A percentile compares a stretch with the other conserved stretches of the same genome.
Conservation (phyloP, 2,113 vertebrate species). For the Pelecanus crispus region DNA sequence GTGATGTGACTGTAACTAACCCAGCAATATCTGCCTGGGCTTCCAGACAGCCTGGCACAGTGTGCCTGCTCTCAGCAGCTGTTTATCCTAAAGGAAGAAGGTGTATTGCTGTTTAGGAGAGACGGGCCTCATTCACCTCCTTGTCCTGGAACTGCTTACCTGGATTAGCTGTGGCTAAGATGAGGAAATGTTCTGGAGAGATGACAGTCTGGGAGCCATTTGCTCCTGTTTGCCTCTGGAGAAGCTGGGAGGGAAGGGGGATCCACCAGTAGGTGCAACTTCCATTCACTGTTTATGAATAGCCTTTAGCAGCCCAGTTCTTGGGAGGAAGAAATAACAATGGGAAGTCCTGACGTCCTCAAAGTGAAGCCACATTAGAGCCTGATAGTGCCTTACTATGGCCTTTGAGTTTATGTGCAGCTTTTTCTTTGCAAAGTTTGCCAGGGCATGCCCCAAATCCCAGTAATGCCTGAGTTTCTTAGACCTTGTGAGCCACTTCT, state of each 20-base stretch:
- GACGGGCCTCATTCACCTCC: neutral
- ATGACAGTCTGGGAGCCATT: neutral
- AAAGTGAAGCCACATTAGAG: neutral
- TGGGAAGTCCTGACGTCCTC: neutral
- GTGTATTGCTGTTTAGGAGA: neutral
- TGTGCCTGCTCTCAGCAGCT: neutral
- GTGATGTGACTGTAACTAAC: neutral
- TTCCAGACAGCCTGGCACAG: neutral
- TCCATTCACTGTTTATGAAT: neutral
- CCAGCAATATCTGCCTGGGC: neutral
- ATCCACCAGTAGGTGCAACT: neutral
- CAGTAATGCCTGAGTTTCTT: neutral
- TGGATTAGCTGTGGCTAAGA: neutral
- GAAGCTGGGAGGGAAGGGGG: neutral
- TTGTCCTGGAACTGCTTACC: neutral
- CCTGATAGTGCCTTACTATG: neutral
- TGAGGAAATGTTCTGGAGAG: neutral
- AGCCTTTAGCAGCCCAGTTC: neutral
- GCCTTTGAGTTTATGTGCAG: rapidly evolving
- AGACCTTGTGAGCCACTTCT: neutral
- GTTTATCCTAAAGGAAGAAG: neutral
- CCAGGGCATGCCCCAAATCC: neutral
- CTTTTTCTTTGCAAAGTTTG: neutral
- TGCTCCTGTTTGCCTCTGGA: neutral
- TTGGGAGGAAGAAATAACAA: neutral